Evolutionary conservation across 2,113 vertebrate species (phyloP).

Genomic region (Equus quagga): DNA sequence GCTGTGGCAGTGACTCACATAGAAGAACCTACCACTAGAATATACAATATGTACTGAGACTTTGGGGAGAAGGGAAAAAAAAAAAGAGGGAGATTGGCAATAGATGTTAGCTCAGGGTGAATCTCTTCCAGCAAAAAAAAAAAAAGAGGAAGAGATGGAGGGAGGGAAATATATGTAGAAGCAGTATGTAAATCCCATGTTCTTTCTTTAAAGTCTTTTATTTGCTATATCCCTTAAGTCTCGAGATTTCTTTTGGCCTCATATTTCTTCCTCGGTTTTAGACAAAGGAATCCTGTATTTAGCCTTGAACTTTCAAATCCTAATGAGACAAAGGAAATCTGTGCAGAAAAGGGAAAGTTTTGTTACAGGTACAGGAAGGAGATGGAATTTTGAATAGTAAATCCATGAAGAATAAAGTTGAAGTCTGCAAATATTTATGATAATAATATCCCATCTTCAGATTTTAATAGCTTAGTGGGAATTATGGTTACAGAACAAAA

Average conservation of each 20-base stretch:
- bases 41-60: no score
- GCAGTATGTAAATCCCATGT: not conserved
- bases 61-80: no score
- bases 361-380: not conserved
- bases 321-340: not conserved
- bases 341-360: not conserved
- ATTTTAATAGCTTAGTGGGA: not conserved
- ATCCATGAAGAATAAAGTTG: not conserved
- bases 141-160: no score
- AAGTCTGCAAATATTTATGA: not conserved
- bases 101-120: no score
- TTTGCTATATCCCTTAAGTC: not conserved
- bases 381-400: not conserved
- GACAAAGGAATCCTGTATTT: not conserved
- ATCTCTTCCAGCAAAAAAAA: no score
- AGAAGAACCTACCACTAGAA: no score
- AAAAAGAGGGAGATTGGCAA: no score
- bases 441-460: not conserved
- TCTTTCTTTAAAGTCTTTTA: not conserved
- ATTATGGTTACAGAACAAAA: not conserved
- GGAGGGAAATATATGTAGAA: not conserved
- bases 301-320: not conserved
- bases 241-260: not conserved
- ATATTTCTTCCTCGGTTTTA: not conserved
- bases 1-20: no score